Percentiles rank a stretch among this genome's conserved stretches.
phyloP scores from a whole-genome alignment of 1,140 invertebrate species.

The Armadillidium nasatum region DNA sequence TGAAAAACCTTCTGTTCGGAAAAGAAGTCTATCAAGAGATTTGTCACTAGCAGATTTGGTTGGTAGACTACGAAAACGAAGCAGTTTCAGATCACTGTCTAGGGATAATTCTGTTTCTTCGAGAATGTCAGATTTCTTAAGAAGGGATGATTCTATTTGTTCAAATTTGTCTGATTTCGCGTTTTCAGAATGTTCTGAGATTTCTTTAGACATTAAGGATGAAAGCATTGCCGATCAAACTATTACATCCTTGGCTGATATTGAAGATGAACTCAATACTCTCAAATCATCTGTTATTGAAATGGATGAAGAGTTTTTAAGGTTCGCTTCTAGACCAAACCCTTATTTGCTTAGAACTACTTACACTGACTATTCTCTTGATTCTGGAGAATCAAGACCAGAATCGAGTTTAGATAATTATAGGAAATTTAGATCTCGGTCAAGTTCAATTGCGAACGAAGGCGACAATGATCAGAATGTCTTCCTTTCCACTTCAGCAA shows the following conservation, averaged over 20 bases:
- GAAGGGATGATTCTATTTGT: constrained; percentile 27
- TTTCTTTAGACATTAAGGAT: constrained; percentile 25
- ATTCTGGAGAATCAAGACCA: constrained; percentile 14
- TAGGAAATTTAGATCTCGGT: too few relatives aligned
- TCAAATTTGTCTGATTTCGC: constrained; percentile 31
- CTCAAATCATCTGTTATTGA: constrained; percentile 24
- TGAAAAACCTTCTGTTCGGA: too few relatives aligned
- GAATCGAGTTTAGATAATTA: not conserved
- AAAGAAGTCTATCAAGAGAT: not conserved
- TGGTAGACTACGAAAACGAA: constrained; percentile 3
- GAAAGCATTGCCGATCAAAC: constrained; percentile 23
- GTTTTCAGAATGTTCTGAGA: constrained; percentile 26
- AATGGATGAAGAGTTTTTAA: constrained; percentile 30
- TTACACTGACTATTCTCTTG: constrained; percentile 28
- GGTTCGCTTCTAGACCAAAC: constrained; percentile 19
- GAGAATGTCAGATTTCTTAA: constrained; percentile 18
- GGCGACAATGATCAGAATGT: too few relatives aligned
- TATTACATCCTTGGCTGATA: constrained; percentile 24
- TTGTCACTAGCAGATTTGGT: constrained; percentile 18
- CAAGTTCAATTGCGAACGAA: too few relatives aligned
- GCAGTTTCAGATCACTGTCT: constrained; percentile 14
- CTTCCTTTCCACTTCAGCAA: too few relatives aligned
- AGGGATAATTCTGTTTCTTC: constrained; percentile 23
- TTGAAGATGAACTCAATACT: constrained; percentile 26
- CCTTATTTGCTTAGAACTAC: constrained; percentile 26